Evolutionary conservation across 1,140 invertebrate genomes (phyloP).

Genomic region (Calliopsis andreniformis): DNA sequence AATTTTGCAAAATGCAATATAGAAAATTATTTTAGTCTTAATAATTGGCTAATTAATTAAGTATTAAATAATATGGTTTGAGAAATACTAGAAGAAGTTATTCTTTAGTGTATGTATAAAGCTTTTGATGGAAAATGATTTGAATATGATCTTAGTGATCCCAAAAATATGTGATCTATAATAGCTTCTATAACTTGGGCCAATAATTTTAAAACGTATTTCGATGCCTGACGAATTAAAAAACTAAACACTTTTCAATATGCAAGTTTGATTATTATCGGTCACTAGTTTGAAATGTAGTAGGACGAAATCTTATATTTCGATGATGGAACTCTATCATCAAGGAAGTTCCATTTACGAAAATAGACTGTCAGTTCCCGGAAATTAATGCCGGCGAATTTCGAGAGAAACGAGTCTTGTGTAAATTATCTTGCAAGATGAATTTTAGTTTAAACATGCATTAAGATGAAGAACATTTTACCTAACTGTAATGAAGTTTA

Average conservation of each 20-base stretch:
- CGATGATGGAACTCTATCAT: neutral
- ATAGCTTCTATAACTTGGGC: too few relatives aligned
- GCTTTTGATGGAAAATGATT: neutral
- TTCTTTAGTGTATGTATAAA: too few relatives aligned
- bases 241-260: constrained; percentile 6
- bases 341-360: neutral
- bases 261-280: neutral
- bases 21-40: too few relatives aligned
- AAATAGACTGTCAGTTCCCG: neutral
- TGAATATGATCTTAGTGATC: too few relatives aligned
- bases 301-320: neutral
- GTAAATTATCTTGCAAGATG: neutral
- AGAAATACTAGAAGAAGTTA: too few relatives aligned
- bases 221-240: neutral
- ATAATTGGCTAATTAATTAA: too few relatives aligned
- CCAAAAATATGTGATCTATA: too few relatives aligned
- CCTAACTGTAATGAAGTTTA: too few relatives aligned
- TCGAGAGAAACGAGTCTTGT: neutral
- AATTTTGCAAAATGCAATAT: too few relatives aligned
- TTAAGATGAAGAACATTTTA: neutral
- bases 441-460: neutral
- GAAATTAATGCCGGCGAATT: neutral
- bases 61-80: too few relatives aligned
- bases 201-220: neutral
- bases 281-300: neutral